Evolutionary conservation across 2,797 vertebrate species (phyloP), one percentile per base, ranked within the genome.

Genomic region (Ceyx erithaca): DNA sequence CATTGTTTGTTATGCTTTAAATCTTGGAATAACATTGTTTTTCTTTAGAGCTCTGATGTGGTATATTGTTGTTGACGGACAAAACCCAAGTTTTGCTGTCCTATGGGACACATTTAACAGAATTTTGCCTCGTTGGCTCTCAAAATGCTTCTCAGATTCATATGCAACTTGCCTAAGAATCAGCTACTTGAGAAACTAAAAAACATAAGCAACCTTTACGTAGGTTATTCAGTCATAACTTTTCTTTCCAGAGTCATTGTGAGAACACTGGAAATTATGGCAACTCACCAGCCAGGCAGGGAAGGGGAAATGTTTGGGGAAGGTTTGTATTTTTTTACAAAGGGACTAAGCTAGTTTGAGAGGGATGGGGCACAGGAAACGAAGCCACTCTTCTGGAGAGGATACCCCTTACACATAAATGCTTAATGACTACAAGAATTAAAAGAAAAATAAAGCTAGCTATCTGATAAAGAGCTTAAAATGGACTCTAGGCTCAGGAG

Each of bases 401-500:
- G 79, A 90, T 5, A 35, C 40, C 69, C 69, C 66, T 88, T 46
- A 77, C 70, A 76, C 5, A 3, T 49, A 68, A 94, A 41, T 59
- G 82, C 33, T 63, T 87, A 82, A 85, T 59, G 78, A 93, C 52
- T 58, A 48, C 57, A 57, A 45, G 57, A 87, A 79, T 52, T 10
- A 3, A 45, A 75, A 59, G 22, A 78, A n/a, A 23, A 52, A 81
- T 5, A 80, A 67, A 84, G 71, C 28, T 14, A 75, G 52, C n/a
- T 87, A 72, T 69, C 82, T 87, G 61, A 84, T 85, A 87, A 89
- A 91, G 61, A 89, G 30, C 28, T 89, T 82, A 12, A 86, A 92
- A 82, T 62, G 71, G 85, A 80, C 71, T 89, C 46, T 11, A 18
- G 77, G 77, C 93, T 85, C 94, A 89, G 80, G 71, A 79, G 81